Base-by-base conservation (phyloP, 2,888 invertebrate genomes). In the Lasioglossum lativentre region DNA sequence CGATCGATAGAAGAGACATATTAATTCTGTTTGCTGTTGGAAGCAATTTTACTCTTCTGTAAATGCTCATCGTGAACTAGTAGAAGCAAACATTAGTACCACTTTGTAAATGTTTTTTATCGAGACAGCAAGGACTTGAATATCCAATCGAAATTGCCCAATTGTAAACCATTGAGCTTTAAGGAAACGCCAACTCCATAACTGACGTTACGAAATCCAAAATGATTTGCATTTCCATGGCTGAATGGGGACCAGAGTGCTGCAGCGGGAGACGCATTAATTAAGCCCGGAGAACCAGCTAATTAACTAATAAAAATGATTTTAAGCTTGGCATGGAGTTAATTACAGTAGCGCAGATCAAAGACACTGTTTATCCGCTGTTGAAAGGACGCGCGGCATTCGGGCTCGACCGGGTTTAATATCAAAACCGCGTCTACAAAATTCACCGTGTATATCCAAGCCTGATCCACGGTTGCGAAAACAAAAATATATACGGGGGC, bases 291-390 rank as follows among this genome's bases (percentile, higher is more conserved):
- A 30, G 30, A 63, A 16, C 27, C 16, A 4, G 30, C 23, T 63
- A 30, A 63, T 63, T 30, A 63, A 63, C 14, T 63, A 30, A 63
- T 23, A 63, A 63, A 63, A 63, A 63, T 27, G 30, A 63, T 63
- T 59, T 56, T n/a, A 56, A n/a, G 12, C 27, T 63, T 6, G 30
- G 16, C 63, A 30, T 1, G 30, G 30, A 30, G 63, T 74, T 56
- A 34, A 74, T 38, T 56, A 38, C 40, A 27, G 56, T 40, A 56
- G 38, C 34, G n/a, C 16, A 56, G 74, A 74, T 56, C 38, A 56
- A 74, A n/a, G 74, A 74, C 10, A 56, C 8, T n/a, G n/a, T 74
- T 68, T 68, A 68, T 68, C 68, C 38, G 34, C 4, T 30, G 63
- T 27, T 6, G 30, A 63, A 16, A 30, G 27, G 63, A 16, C 30